Evolutionary conservation across 2,888 invertebrate species (phyloP).

Genomic region (Ceramica pisi): DNA sequence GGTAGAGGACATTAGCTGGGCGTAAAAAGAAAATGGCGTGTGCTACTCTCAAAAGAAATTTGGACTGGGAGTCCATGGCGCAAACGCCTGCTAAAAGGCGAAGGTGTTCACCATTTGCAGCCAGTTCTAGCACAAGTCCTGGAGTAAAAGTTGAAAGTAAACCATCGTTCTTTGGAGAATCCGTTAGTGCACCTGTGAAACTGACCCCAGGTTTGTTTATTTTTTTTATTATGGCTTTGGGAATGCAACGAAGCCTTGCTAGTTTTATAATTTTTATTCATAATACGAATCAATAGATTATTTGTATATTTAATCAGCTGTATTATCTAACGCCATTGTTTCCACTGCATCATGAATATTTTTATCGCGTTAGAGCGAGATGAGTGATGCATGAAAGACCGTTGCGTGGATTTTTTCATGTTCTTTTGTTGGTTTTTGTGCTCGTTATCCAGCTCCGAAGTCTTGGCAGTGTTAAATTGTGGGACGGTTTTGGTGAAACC

Average conservation of each 20-base stretch:
- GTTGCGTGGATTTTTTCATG: slow-evolving; percentile 81
- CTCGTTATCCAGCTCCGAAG: slow-evolving; percentile 48
- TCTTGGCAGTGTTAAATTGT: slow-evolving; percentile 53
- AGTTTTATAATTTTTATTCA: slow-evolving; percentile 6
- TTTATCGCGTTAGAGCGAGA: slow-evolving; percentile 87
- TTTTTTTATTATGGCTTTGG: slow-evolving; percentile 64
- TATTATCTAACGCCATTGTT: slow-evolving; percentile 85
- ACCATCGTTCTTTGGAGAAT: slow-evolving; percentile 96
- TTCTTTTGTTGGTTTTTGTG: slow-evolving; percentile 80
- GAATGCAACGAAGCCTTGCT: slow-evolving; percentile 11
- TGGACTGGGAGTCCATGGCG: slow-evolving; percentile 98
- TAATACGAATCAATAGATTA: slow-evolving; percentile 11
- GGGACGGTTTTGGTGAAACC: slow-evolving; percentile 38
- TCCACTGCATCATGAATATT: slow-evolving; percentile 84
- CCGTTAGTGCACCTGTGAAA: slow-evolving; percentile 93
- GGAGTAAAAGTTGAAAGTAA: slow-evolving; percentile 90
- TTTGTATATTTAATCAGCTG: slow-evolving; percentile 76
- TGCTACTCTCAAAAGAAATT: slow-evolving; percentile 98
- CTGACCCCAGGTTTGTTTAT: slow-evolving; percentile 96
- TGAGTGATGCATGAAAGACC: slow-evolving; percentile 80
- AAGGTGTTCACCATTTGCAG: slow-evolving; percentile 97
- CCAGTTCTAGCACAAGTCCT: slow-evolving; percentile 89
- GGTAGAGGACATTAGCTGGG: slow-evolving; percentile 90
- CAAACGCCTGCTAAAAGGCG: slow-evolving; percentile 97
- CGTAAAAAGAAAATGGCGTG: slow-evolving; percentile 97